Percentiles rank a stretch among this genome's conserved stretches.
Conservation (phyloP, 2,113 vertebrate genomes). For the Cyanoramphus novaezelandiae region DNA sequence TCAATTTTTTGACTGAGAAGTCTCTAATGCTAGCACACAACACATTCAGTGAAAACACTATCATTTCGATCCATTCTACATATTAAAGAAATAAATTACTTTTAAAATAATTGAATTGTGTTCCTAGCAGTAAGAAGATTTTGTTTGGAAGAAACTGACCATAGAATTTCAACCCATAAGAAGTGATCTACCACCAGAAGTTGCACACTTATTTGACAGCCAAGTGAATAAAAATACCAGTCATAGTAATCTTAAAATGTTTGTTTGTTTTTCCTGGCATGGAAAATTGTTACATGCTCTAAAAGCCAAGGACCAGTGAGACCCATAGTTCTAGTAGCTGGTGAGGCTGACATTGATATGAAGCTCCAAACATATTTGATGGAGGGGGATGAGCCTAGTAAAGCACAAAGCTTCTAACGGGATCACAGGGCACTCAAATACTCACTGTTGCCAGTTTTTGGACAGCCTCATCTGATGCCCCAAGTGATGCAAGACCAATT, state of each 20-base stretch:
- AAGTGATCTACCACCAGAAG: not conserved
- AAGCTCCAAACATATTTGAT: not conserved
- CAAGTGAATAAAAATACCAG: not conserved
- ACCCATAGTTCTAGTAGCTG: not conserved
- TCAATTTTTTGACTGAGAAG: not conserved
- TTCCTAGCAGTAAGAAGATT: not conserved
- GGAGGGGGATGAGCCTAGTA: not conserved
- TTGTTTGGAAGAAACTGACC: not conserved
- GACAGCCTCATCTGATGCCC: constrained; percentile 92
- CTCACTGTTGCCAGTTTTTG: constrained; percentile 95
- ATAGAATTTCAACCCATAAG: not conserved
- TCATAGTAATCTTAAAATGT: not conserved
- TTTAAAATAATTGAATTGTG: not conserved
- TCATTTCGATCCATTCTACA: not conserved
- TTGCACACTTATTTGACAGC: not conserved
- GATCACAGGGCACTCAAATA: not conserved
- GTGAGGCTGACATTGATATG: not conserved
- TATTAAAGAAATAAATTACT: not conserved
- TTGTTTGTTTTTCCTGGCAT: not conserved
- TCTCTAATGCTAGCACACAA: not conserved
- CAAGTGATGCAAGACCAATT: constrained; percentile 95
- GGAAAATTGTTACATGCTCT: not conserved
- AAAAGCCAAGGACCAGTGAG: not conserved
- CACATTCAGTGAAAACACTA: not conserved
- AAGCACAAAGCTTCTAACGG: not conserved